Evolutionary conservation across 2,797 vertebrate genomes (phyloP), one percentile per base, ranked within the genome.

Genomic region (Esox lucius): DNA sequence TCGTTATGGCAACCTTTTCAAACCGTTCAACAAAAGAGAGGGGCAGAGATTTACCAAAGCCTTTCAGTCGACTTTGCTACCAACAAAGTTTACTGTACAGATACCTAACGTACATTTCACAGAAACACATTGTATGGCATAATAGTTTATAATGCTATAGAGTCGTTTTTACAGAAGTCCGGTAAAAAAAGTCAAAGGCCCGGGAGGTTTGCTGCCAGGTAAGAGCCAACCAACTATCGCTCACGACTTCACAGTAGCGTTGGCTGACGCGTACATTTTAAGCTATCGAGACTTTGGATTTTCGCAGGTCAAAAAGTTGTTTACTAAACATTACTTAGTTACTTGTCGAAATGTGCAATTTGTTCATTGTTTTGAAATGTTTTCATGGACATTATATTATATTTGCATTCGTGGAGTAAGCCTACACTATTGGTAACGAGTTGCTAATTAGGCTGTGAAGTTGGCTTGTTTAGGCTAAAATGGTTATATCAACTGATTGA

Each of bases 1-100:
- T 39, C 46, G 91, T 91, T 84, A 85, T 86, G 79, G 90, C 68
- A 79, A 92, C 87, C 24, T 69, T 67, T 86, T 82, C 80, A 83
- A 19, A 13, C 75, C 2, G 19, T 0, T 68, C 11, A 68, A 0
- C 46, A 22, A 22, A 82, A 64, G 73, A 81, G 22, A 79, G 24
- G 77, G 74, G 81, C 88, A 87, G 87, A 70, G n/a, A 69, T 81
- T 87, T 78, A 35, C 53, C n/a, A n/a, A 56, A 56, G 53, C 8
- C 7, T 53, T 22, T 56, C 56, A 9, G n/a, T 22, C 62, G 59
- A 49, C 75, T 46, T 61, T 26, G 8, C 22, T 33, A 31, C 6
- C 22, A 28, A 61, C 9, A 16, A 31, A 16, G 15, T 26, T 72
- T 31, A 31, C 3, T 31, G 28, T 3, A 1, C 39, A 53, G 19